Percentiles rank a stretch among this genome's conserved stretches.
These are phyloP conservation scores for Scomberomorus guttatus DNA, from an alignment of 2,797 vertebrate genomes.

Conservation along the genomic window DNA sequence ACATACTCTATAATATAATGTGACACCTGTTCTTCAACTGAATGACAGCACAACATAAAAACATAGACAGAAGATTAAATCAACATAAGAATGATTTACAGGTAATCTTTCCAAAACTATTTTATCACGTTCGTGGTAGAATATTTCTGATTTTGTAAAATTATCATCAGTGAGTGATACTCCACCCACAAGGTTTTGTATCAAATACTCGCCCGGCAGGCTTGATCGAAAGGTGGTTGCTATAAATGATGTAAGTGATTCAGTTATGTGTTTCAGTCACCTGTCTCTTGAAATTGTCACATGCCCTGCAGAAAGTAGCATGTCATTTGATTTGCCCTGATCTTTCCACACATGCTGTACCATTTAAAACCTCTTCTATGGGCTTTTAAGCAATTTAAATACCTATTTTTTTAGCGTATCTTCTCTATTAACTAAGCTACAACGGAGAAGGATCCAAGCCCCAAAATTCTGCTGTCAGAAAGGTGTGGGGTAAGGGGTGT, in stretches of 20 bases:
- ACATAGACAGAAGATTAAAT: neutral
- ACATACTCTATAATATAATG: constrained; percentile 2
- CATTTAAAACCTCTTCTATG: constrained; percentile 10
- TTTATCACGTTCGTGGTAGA: neutral
- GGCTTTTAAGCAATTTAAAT: neutral
- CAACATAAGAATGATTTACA: neutral
- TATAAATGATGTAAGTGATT: constrained; percentile 14
- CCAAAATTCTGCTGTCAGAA: no score
- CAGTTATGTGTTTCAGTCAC: constrained; percentile 2
- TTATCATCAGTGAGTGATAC: no score
- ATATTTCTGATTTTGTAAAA: no score
- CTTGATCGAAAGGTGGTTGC: neutral
- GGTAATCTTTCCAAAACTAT: neutral
- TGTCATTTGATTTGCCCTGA: neutral
- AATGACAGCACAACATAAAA: constrained; percentile 17
- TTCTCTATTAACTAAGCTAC: neutral
- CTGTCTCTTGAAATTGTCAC: neutral
- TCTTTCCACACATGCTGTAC: neutral
- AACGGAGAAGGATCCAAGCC: neutral
- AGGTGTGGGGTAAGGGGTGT: no score
- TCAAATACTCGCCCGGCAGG: neutral
- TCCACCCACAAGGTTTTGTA: neutral
- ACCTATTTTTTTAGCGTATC: neutral
- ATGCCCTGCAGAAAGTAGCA: constrained; percentile 1
- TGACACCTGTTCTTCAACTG: neutral